Conservation (phyloP, 2,113 vertebrate species). For the Epinephelus cyanopodus region DNA sequence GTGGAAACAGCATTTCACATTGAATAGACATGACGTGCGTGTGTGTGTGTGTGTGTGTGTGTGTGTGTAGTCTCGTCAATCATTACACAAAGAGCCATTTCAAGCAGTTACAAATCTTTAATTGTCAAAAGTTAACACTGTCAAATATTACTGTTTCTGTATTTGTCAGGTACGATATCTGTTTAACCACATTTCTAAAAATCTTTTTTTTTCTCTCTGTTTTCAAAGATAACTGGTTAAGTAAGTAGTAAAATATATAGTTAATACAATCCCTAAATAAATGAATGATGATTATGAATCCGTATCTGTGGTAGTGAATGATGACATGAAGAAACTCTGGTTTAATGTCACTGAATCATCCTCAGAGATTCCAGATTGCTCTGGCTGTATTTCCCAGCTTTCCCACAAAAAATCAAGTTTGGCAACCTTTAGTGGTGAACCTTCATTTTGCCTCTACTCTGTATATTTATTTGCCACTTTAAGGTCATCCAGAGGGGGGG, state of each 20-base stretch:
- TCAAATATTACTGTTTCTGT: constrained; percentile 65
- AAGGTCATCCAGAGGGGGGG: neutral
- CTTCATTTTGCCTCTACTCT: constrained; percentile 6
- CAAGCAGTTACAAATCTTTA: constrained; percentile 81
- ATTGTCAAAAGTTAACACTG: constrained; percentile 79
- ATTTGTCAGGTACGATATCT: constrained; percentile 41
- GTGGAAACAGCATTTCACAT: neutral
- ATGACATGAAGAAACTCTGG: constrained; percentile 18
- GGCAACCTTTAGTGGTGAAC: neutral
- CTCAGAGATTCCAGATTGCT: constrained; percentile 1
- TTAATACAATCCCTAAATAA: constrained; percentile 59
- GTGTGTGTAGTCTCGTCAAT: neutral
- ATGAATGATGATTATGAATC: constrained; percentile 30
- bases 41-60: neutral
- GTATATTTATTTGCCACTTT: constrained; percentile 29
- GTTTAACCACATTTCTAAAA: constrained; percentile 66
- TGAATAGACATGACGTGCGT: neutral
- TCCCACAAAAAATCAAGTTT: constrained; percentile 1
- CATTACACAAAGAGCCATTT: constrained; percentile 49
- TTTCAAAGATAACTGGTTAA: constrained; percentile 59
- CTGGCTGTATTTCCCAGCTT: too few species aligned
- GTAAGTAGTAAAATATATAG: constrained; percentile 69
- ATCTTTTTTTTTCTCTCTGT: constrained; percentile 23
- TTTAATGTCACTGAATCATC: constrained; percentile 14
- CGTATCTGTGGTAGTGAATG: constrained; percentile 16